Conservation (phyloP, 2,113 vertebrate species). For the Corythornis madagascariensis region DNA sequence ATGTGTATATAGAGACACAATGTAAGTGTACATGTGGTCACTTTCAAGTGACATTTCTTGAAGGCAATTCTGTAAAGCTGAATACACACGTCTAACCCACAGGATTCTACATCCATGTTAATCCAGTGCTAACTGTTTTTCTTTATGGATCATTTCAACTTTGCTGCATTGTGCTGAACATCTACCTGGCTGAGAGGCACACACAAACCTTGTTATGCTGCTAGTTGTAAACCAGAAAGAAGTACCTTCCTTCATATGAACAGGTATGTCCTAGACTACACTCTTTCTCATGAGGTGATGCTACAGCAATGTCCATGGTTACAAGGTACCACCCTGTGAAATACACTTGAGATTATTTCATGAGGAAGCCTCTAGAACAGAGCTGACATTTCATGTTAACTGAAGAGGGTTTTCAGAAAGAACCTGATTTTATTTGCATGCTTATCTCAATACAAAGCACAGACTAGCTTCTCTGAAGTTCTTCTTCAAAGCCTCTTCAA, state of each 20-base stretch:
- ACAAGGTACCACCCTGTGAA: constrained; percentile 6
- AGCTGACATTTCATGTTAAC: constrained; percentile 24
- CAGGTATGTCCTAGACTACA: not conserved
- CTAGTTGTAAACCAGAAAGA: not conserved
- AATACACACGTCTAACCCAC: not conserved
- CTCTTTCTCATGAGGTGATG: not conserved
- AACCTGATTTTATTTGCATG: constrained; percentile 57
- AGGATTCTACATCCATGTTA: not conserved
- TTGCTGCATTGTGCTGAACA: not conserved
- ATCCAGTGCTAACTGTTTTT: not conserved
- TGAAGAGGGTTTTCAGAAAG: constrained; percentile 2
- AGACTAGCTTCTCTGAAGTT: constrained; percentile 39
- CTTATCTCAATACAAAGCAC: constrained; percentile 51
- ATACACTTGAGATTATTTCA: constrained; percentile 18
- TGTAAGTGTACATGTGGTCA: not conserved
- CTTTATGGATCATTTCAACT: not conserved
- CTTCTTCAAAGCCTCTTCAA: constrained; percentile 58
- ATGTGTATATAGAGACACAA: not conserved
- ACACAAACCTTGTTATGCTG: not conserved
- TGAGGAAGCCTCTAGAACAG: not conserved
- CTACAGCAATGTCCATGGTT: not conserved
- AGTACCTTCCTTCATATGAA: not conserved
- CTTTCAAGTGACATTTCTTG: not conserved
- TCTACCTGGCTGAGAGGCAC: not conserved
- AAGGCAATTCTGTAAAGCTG: not conserved